phyloP scores from a whole-genome alignment of 2,113 vertebrate genomes.

The Glaucidium brasilianum region DNA sequence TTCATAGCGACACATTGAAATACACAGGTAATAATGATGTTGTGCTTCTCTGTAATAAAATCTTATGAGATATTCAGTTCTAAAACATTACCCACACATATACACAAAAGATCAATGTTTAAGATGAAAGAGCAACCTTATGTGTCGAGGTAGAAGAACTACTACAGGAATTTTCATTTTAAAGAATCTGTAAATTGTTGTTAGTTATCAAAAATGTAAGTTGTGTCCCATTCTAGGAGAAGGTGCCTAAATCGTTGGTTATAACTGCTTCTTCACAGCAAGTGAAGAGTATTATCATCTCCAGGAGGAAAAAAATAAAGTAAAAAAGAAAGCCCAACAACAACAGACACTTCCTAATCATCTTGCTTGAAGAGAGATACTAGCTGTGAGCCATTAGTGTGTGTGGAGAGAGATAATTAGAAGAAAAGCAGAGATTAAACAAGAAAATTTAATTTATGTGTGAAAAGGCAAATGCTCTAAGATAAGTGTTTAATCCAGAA shows the following conservation, averaged over 20 bases:
- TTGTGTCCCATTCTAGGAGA: neutral
- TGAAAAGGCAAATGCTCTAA: constrained; percentile 6
- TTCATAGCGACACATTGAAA: neutral
- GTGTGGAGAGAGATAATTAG: constrained; percentile 58
- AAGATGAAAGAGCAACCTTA: neutral
- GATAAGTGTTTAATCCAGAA: constrained; percentile 21
- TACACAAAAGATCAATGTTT: neutral
- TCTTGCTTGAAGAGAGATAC: constrained; percentile 34
- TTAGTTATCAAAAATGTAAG: neutral
- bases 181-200: neutral
- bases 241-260: neutral
- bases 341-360: constrained; percentile 32
- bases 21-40: neutral
- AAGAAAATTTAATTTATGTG: constrained; percentile 64
- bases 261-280: neutral
- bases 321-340: neutral
- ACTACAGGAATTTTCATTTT: neutral
- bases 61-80: neutral
- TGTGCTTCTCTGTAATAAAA: neutral
- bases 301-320: neutral
- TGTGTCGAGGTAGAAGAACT: neutral
- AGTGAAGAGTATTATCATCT: neutral
- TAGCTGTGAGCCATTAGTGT: constrained; percentile 46
- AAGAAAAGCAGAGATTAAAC: constrained; percentile 61
- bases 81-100: neutral